phyloP scores from a whole-genome alignment of 2,113 vertebrate species.

The Scomber colias region DNA sequence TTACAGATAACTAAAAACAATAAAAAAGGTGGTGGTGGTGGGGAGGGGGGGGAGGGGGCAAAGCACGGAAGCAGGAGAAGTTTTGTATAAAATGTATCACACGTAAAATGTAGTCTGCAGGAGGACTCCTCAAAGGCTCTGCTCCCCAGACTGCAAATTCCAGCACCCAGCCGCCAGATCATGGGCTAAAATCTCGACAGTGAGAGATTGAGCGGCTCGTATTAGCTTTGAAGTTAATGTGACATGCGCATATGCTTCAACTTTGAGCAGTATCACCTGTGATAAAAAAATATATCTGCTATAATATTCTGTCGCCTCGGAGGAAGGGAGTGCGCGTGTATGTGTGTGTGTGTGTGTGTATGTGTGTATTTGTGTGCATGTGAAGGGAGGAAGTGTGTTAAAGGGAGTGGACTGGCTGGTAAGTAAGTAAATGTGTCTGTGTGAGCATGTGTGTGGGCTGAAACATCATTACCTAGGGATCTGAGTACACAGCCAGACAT shows the following conservation, averaged over 20 bases:
- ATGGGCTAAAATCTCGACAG: constrained; percentile 30
- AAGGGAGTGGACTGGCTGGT: constrained; percentile 29
- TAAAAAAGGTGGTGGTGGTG: too few species aligned
- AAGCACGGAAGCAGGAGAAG: background rate
- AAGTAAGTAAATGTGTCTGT: constrained; percentile 3
- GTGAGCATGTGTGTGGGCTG: constrained; percentile 33
- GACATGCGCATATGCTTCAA: constrained; percentile 37
- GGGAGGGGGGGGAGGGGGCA: too few species aligned
- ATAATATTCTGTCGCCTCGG: constrained; percentile 8
- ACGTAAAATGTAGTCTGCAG: constrained; percentile 29
- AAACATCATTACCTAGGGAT: constrained; percentile 68
- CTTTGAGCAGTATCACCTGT: constrained; percentile 48
- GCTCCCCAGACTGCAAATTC: constrained; percentile 35
- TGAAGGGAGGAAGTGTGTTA: background rate
- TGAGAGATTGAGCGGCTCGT: constrained; percentile 12
- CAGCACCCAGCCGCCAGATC: constrained; percentile 25
- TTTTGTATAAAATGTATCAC: constrained; percentile 1
- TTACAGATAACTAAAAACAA: constrained; percentile 8
- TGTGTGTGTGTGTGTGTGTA: constrained; percentile 14
- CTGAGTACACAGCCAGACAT: constrained; percentile 63
- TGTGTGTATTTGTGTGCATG: too few species aligned
- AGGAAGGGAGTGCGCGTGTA: background rate
- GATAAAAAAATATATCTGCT: constrained; percentile 7
- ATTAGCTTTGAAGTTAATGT: constrained; percentile 68
- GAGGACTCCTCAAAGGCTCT: constrained; percentile 1